These are phyloP conservation scores for Zaprionus davidi DNA, from an alignment of 1,140 invertebrate genomes.

Conservation along the genomic window DNA sequence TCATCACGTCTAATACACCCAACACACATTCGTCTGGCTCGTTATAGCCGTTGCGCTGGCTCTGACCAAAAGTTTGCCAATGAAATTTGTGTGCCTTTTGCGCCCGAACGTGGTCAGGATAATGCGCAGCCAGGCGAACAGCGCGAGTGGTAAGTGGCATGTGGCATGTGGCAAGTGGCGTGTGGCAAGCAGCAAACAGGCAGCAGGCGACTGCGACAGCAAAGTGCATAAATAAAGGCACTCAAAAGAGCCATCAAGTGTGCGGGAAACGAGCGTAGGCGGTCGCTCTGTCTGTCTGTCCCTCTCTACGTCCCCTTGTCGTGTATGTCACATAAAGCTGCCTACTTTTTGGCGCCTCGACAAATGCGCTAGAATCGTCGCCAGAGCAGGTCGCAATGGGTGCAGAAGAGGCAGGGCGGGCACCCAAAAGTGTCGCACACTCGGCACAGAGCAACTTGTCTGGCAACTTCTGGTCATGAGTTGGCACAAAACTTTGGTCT, in stretches of 20 bases:
- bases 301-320: neutral
- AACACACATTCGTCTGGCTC: neutral
- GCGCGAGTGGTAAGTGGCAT: slow-evolving; percentile 7
- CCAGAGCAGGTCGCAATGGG: neutral
- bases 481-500: slow-evolving; percentile 41
- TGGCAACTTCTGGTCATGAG: slow-evolving; percentile 44
- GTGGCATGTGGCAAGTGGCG: neutral
- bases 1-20: neutral
- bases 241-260: slow-evolving; percentile 10
- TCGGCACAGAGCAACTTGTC: slow-evolving; percentile 25
- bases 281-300: neutral
- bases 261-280: neutral
- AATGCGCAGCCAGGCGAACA: slow-evolving; percentile 12
- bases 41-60: neutral
- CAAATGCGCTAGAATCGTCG: slow-evolving; percentile 6
- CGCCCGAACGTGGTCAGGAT: slow-evolving; percentile 10
- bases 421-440: slow-evolving; percentile 31
- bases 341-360: slow-evolving; percentile 51
- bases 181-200: neutral
- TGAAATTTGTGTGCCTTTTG: slow-evolving; percentile 39
- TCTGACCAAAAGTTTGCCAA: slow-evolving; percentile 40
- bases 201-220: slow-evolving; percentile 19
- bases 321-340: slow-evolving; percentile 30
- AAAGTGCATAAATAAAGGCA: slow-evolving; percentile 61
- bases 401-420: too few species aligned